Evolutionary conservation across 1,140 invertebrate species (phyloP).

Genomic region (Drosophila lacteicornis): DNA sequence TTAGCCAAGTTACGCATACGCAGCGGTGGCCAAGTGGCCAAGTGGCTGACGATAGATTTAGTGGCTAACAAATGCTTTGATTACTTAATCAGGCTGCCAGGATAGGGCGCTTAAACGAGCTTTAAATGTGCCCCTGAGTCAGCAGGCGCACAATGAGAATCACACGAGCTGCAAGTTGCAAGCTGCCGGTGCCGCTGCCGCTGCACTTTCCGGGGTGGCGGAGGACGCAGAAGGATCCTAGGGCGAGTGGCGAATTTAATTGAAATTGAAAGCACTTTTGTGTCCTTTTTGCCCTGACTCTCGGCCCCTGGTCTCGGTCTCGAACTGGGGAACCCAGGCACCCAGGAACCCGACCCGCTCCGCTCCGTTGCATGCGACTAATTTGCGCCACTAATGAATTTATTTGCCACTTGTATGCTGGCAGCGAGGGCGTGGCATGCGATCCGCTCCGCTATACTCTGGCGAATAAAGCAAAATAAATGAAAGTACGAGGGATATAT

Average conservation of each 20-base stretch:
- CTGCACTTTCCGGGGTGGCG: slow-evolving; percentile 38
- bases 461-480: slow-evolving; percentile 73
- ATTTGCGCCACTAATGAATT: slow-evolving; percentile 83
- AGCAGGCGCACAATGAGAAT: slow-evolving; percentile 60
- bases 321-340: slow-evolving; percentile 1
- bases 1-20: slow-evolving; percentile 49
- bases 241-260: slow-evolving; percentile 75
- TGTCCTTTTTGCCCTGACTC: slow-evolving; percentile 65
- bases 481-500: slow-evolving; percentile 49
- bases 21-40: slow-evolving; percentile 68
- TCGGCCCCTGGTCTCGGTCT: slow-evolving; percentile 3
- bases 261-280: slow-evolving; percentile 83
- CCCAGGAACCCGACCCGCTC: slow-evolving; percentile 7
- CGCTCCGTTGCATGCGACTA: slow-evolving; percentile 74
- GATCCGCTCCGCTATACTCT: slow-evolving; percentile 13
- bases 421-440: slow-evolving; percentile 67
- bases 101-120: slow-evolving; percentile 66
- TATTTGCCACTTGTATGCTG: slow-evolving; percentile 84
- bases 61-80: slow-evolving; percentile 82
- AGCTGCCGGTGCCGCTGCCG: slow-evolving; percentile 34
- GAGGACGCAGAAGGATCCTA: slow-evolving; percentile 3
- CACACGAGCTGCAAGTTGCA: slow-evolving; percentile 32
- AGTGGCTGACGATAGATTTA: slow-evolving; percentile 72
- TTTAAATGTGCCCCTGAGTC: slow-evolving; percentile 82
- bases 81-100: slow-evolving; percentile 73